Evolutionary conservation across 2,888 invertebrate species (phyloP).

Genomic region (Xestia xanthographa): DNA sequence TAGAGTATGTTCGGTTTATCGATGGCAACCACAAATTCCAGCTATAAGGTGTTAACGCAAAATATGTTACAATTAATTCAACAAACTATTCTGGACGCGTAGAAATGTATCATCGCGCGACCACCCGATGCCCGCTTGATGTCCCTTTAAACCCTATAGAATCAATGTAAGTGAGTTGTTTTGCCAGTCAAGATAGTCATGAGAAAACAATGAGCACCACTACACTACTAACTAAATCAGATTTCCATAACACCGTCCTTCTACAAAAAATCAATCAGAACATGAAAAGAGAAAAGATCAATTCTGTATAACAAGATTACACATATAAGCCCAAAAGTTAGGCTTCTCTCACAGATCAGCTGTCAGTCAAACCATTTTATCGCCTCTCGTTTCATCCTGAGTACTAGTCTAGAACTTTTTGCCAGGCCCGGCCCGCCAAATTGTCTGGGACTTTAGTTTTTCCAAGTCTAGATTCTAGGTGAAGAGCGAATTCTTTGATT

Average conservation of each 20-base stretch:
- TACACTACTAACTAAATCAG: neutral
- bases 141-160: neutral
- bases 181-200: neutral
- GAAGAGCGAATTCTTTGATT: conserved; percentile 6
- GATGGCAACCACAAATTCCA: neutral
- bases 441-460: conserved; percentile 55
- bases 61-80: too few relatives aligned
- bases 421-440: conserved; percentile 37
- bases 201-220: neutral
- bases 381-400: conserved; percentile 30
- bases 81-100: too few relatives aligned
- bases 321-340: conserved; percentile 39
- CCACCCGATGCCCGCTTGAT: too few relatives aligned
- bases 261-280: conserved; percentile 1
- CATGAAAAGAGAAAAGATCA: conserved; percentile 13
- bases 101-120: too few relatives aligned
- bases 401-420: conserved; percentile 53
- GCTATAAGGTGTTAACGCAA: too few relatives aligned
- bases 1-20: neutral
- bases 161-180: neutral
- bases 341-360: conserved; percentile 32
- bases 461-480: conserved; percentile 26
- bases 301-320: conserved; percentile 45
- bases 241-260: neutral
- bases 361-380: conserved; percentile 53